Conservation (phyloP, 2,113 vertebrate genomes). For the Sander vitreus region DNA sequence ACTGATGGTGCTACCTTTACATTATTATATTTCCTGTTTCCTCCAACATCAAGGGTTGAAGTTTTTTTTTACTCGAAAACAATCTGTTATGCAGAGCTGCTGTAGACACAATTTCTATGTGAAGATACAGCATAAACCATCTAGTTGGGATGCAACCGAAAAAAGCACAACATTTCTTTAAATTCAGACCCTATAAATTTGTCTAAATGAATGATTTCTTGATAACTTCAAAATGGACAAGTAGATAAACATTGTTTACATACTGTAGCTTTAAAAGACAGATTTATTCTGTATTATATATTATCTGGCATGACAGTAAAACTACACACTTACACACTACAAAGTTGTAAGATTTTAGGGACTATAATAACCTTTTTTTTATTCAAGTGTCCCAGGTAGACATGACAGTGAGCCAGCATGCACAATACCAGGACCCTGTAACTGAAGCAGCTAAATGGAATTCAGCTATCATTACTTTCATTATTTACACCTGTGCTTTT, state of each 20-base stretch:
- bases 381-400: no score
- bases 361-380: background rate
- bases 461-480: no score
- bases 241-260: background rate
- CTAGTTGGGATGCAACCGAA: slow-evolving; percentile 16
- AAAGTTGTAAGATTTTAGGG: background rate
- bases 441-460: no score
- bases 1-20: slow-evolving; percentile 66
- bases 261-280: slow-evolving; percentile 1
- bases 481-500: background rate
- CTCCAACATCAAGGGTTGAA: slow-evolving; percentile 30
- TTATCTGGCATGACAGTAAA: slow-evolving; percentile 25
- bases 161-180: slow-evolving; percentile 50
- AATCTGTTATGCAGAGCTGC: slow-evolving; percentile 58
- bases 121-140: background rate
- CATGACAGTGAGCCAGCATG: no score
- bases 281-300: background rate
- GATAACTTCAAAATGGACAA: background rate
- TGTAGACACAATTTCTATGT: slow-evolving; percentile 3
- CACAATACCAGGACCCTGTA: no score
- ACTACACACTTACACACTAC: background rate
- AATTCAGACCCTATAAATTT: slow-evolving; percentile 17
- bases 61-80: slow-evolving; percentile 46
- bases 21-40: slow-evolving; percentile 25
- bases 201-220: background rate